phyloP scores from a whole-genome alignment of 2,888 invertebrate genomes.

The Drosophila flavopinicola region DNA sequence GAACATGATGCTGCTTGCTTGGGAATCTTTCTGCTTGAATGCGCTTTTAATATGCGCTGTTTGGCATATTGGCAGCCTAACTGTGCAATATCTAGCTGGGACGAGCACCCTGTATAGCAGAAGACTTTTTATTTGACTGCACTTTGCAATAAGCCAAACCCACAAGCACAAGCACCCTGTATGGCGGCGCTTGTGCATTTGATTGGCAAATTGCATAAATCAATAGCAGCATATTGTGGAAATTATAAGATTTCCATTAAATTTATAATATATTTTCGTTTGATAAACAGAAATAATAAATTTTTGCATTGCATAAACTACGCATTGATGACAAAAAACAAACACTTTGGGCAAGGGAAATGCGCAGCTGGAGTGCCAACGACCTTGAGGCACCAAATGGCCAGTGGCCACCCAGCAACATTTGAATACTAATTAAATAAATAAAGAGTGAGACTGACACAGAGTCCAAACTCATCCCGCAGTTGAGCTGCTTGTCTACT shows the following conservation, averaged over 20 bases:
- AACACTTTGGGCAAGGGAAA: constrained; percentile 11
- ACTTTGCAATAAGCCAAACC: constrained; percentile 41
- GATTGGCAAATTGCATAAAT: constrained; percentile 54
- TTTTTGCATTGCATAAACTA: constrained; percentile 66
- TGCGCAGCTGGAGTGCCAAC: constrained; percentile 50
- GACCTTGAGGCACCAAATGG: constrained; percentile 44
- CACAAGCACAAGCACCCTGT: constrained; percentile 14
- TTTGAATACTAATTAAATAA: constrained; percentile 78
- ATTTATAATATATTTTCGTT: constrained; percentile 8
- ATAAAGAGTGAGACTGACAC: constrained; percentile 45
- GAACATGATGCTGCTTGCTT: constrained; percentile 79
- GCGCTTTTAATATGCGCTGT: constrained; percentile 62
- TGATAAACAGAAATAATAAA: constrained; percentile 15
- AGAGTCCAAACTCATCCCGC: constrained; percentile 20
- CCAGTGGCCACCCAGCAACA: constrained; percentile 35
- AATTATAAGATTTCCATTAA: constrained; percentile 32
- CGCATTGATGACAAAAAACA: constrained; percentile 57
- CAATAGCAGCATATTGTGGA: constrained; percentile 25
- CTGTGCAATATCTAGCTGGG: constrained; percentile 1
- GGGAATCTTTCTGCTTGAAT: constrained; percentile 55
- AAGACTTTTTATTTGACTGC: constrained; percentile 48
- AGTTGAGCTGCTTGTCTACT: constrained; percentile 23
- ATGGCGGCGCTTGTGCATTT: constrained; percentile 40
- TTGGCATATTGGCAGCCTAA: constrained; percentile 44
- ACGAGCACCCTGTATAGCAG: constrained; percentile 39